Evolutionary conservation across 2,113 vertebrate species (phyloP), one percentile per base, ranked within the genome.

Genomic region (Mus spicilegus): DNA sequence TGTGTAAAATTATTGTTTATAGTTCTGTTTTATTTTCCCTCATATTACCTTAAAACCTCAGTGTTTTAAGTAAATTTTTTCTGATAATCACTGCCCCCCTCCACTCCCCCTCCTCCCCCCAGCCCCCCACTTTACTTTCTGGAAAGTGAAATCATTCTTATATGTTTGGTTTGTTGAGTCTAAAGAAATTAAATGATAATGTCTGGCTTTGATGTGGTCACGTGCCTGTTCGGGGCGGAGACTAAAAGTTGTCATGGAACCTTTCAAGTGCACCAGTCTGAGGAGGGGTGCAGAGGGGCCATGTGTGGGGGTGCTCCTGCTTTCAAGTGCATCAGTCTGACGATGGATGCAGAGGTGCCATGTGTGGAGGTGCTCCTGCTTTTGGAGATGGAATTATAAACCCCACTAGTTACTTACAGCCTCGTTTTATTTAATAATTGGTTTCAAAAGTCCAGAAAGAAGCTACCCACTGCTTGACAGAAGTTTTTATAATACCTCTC

Each of bases 381-480:
- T 42, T 77, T 77, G 36, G 69, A 51, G 7, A 65, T 20, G 30
- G 33, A 67, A 73, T 63, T 94, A 36, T 89, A 54, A 54, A 56
- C 20, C 58, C 30, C 5, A 58, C 30, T 78, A 39, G 49, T 75
- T 87, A 39, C 33, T 93, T 76, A 61, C 24, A 90, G 91, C 24
- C 58, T 5, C 86, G 76, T 58, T 84, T 96, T 89, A 67, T 73
- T 85, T 95, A 63, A 5, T 69, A 86, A 65, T 93, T 94, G 24
- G 39, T 91, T 73, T 89, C 91, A 90, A 58, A 75, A 56, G 5
- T 87, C 56, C 7, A 87, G 54, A 39, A 77, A 84, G 14, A 89
- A 67, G 30, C n/a, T 81, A 28, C 0, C 2, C 3, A 36, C 65
- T 54, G 6, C 85, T 88, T 91, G 14, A 36, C 30, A 30, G 33